Evolutionary conservation across 2,113 vertebrate genomes (phyloP).

Genomic region (Pagrus major): DNA sequence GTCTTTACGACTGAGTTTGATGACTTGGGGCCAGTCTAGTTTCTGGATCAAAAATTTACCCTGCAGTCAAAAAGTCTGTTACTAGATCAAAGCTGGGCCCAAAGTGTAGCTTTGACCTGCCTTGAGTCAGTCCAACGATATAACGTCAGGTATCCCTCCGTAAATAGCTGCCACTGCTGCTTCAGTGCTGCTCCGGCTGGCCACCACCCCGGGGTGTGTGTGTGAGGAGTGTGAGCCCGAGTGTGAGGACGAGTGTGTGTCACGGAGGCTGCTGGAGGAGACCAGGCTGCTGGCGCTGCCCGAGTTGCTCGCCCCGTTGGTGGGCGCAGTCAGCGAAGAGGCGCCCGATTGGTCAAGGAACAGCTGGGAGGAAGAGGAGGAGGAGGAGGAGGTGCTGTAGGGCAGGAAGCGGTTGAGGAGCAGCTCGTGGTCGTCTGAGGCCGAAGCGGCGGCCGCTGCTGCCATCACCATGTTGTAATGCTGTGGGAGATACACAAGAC

Average conservation of each 20-base stretch:
- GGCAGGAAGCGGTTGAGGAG: constrained; percentile 95
- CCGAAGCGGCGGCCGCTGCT: constrained; percentile 91
- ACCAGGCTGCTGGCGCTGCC: constrained; percentile 93
- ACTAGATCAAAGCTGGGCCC: constrained; percentile 32
- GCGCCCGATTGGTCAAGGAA: constrained; percentile 93
- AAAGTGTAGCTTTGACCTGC: neutral
- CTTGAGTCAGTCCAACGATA: constrained; percentile 93
- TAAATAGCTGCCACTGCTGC: constrained; percentile 90
- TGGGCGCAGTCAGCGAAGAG: constrained; percentile 85
- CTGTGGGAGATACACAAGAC: constrained; percentile 71
- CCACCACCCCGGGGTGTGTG: constrained; percentile 73
- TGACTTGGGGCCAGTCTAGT: constrained; percentile 42
- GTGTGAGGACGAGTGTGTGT: constrained; percentile 84
- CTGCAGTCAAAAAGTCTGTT: constrained; percentile 45
- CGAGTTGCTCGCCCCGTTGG: constrained; percentile 88
- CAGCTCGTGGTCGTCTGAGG: constrained; percentile 95
- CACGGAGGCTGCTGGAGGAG: constrained; percentile 92
- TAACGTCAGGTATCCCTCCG: constrained; percentile 96
- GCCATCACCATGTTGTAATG: constrained; percentile 98
- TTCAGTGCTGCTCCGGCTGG: constrained; percentile 85
- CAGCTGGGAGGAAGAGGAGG: constrained; percentile 89
- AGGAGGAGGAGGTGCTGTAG: constrained; percentile 81
- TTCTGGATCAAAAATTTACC: constrained; percentile 51
- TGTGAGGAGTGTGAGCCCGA: constrained; percentile 82
- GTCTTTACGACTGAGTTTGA: constrained; percentile 24